phyloP scores from a whole-genome alignment of 2,113 vertebrate genomes.

The Albula glossodonta region DNA sequence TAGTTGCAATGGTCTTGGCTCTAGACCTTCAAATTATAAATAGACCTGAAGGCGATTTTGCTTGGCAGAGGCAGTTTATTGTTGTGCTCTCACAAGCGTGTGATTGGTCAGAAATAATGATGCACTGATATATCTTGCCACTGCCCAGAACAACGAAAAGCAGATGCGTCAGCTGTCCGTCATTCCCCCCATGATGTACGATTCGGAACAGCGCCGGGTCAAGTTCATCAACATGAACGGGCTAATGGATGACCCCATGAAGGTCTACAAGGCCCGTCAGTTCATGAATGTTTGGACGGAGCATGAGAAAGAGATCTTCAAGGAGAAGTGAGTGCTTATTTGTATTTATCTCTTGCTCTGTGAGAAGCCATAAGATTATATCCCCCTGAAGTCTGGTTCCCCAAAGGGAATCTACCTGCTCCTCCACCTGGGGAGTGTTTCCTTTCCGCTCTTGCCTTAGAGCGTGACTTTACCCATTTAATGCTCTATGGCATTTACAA shows the following conservation, averaged over 20 bases:
- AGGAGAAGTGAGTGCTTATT: conserved; percentile 86
- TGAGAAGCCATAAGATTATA: too few relatives aligned
- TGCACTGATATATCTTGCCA: too few relatives aligned
- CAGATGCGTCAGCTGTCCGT: conserved; percentile 98
- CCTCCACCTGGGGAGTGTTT: too few relatives aligned
- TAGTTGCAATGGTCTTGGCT: background rate
- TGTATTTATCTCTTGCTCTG: too few relatives aligned
- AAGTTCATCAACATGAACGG: conserved; percentile 99
- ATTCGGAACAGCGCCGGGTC: conserved; percentile 92
- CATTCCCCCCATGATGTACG: conserved; percentile 99
- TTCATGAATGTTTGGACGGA: conserved; percentile 99
- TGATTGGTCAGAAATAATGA: too few relatives aligned
- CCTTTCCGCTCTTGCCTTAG: too few relatives aligned
- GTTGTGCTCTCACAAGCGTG: too few relatives aligned
- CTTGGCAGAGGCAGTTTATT: too few relatives aligned
- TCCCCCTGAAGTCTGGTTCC: background rate
- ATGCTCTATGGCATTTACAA: too few relatives aligned
- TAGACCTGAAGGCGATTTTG: too few relatives aligned
- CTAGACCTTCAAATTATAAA: too few relatives aligned
- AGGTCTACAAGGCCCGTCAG: conserved; percentile 95
- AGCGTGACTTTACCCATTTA: too few relatives aligned
- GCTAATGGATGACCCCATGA: conserved; percentile 98
- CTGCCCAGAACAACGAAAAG: conserved; percentile 92
- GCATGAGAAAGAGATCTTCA: conserved; percentile 98
- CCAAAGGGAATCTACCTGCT: background rate